Evolutionary conservation across 2,888 invertebrate genomes (phyloP).

Genomic region (Bellardia pandia): DNA sequence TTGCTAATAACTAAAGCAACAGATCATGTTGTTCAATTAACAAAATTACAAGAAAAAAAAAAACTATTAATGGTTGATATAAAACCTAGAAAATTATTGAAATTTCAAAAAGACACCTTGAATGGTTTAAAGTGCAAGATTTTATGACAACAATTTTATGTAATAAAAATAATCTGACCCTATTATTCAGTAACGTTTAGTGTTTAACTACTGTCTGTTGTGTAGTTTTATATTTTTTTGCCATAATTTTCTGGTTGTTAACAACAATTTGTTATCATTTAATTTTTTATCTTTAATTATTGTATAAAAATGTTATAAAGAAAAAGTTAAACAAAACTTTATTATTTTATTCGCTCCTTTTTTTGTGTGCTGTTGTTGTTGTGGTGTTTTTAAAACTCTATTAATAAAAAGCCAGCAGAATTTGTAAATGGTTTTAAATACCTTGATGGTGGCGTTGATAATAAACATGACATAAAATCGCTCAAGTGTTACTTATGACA

Average conservation of each 20-base stretch:
- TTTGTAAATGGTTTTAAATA: slow-evolving; percentile 59
- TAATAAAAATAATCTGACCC: slow-evolving; percentile 29
- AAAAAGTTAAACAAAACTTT: slow-evolving; percentile 44
- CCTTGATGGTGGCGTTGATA: slow-evolving; percentile 65
- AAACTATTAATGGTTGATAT: not conserved
- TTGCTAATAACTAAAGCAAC: not conserved
- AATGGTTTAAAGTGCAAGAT: not conserved
- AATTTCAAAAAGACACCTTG: not conserved
- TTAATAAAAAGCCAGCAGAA: slow-evolving; percentile 27
- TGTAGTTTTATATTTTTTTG: not conserved
- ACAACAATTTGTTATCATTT: slow-evolving; percentile 68
- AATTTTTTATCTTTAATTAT: slow-evolving; percentile 66
- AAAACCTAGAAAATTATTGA: slow-evolving; percentile 5
- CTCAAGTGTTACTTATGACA: slow-evolving; percentile 69
- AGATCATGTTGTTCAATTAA: slow-evolving; percentile 20
- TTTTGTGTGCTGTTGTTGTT: not conserved
- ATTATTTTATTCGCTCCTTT: slow-evolving; percentile 37
- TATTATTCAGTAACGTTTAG: slow-evolving; percentile 25
- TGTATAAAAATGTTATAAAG: slow-evolving; percentile 50
- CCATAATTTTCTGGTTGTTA: slow-evolving; percentile 65
- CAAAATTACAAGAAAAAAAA: not conserved
- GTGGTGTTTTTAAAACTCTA: slow-evolving; percentile 16
- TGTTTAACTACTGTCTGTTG: not conserved
- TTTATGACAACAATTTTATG: too few relatives aligned
- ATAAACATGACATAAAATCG: slow-evolving; percentile 66